Evolutionary conservation across 2,797 vertebrate genomes (phyloP), one percentile per base, ranked within the genome.

Genomic region (Gymnocypris eckloni): DNA sequence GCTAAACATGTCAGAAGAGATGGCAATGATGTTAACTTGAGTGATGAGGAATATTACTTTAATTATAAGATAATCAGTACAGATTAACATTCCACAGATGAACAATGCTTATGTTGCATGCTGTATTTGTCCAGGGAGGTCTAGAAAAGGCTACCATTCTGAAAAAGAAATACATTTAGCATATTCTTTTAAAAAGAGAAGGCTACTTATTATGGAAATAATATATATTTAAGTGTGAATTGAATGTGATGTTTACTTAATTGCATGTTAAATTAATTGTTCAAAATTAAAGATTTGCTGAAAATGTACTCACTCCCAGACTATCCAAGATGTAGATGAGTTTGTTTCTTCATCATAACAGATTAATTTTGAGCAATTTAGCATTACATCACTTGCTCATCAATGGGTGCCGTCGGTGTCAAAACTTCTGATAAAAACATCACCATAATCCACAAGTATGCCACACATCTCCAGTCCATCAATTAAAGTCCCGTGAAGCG

Each of bases 1-100:
- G n/a, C 71, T 71, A 41, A 39, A 77, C 4, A 77, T 72, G 39
- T 43, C 70, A 71, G 39, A 43, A 33, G 43, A 45, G 9, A 72
- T 54, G 16, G 50, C 52, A 72, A 48, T 73, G 43, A 22, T 10
- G 22, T 73, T 73, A 9, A 64, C 25, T 22, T 18, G n/a, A 33
- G 25, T 61, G 25, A 72, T 59, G 67, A 59, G 71, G 37, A 72
- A n/a, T 43, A 43, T 76, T 28, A 71, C 69, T 71, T 43, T 43
- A 56, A 6, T 76, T 22, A 20, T 54, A 54, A 37, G 16, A 54
- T 54, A 22, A 67, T 67, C 33, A 18, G 33, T 16, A 7, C 33
- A 67, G 64, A 67, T 67, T 66, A 37, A 33, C 28, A 66, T 45
- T 45, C 43, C 43, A 11, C 43, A 37, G 64, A 67, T 67, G 33